Percentiles rank a stretch among this genome's conserved stretches.
Conservation (phyloP, 2,113 vertebrate species). For the Sander vitreus region DNA sequence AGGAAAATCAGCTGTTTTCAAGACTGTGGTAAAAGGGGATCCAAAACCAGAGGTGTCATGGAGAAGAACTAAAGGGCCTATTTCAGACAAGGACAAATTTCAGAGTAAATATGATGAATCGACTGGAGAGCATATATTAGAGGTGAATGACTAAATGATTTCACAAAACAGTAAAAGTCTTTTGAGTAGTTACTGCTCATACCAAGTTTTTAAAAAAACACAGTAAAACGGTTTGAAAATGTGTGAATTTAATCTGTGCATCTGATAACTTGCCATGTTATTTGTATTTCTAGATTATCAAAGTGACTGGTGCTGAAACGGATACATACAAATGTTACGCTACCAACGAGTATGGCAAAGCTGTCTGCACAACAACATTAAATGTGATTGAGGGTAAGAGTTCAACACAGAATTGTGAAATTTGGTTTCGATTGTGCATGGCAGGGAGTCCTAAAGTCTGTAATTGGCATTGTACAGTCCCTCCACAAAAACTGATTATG, state of each 20-base stretch:
- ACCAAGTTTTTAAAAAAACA: no score
- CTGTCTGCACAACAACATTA: constrained; percentile 83
- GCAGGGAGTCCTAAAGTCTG: not conserved
- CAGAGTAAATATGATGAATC: constrained; percentile 72
- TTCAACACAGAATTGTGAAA: not conserved
- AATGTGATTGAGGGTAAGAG: constrained; percentile 87
- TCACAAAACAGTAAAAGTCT: not conserved
- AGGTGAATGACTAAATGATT: constrained; percentile 78
- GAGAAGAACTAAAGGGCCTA: constrained; percentile 75
- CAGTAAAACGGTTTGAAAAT: not conserved
- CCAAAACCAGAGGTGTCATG: constrained; percentile 87
- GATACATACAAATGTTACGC: constrained; percentile 89
- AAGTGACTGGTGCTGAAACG: constrained; percentile 78
- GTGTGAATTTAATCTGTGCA: not conserved
- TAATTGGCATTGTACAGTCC: not conserved
- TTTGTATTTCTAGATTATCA: constrained; percentile 82
- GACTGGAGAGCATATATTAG: constrained; percentile 83
- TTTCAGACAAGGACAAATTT: constrained; percentile 84
- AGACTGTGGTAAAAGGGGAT: constrained; percentile 85
- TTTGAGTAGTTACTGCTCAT: not conserved
- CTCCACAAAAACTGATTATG: no score
- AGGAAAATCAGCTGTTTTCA: constrained; percentile 89
- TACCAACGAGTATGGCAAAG: constrained; percentile 88
- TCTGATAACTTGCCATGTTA: not conserved
- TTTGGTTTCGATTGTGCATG: not conserved